Conservation (phyloP, 2,113 vertebrate genomes). For the Takifugu flavidus region DNA sequence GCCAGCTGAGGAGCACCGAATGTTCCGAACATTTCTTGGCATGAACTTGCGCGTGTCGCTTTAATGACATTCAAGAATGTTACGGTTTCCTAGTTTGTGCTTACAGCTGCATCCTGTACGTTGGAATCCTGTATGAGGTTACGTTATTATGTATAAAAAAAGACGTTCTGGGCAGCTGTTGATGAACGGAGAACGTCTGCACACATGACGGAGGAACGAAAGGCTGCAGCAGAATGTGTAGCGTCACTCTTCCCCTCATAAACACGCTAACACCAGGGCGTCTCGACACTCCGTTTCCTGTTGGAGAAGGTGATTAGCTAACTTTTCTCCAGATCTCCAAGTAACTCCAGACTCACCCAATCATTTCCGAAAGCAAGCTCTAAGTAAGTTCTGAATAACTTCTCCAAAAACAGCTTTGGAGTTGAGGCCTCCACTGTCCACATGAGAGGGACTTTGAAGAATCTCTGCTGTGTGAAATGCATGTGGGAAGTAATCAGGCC, state of each 20-base stretch:
- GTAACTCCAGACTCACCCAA: constrained; percentile 10
- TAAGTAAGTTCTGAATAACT: constrained; percentile 16
- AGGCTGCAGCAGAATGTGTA: background rate
- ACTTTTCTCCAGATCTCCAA: constrained; percentile 14
- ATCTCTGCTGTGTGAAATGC: too few species aligned
- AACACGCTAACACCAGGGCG: constrained; percentile 10
- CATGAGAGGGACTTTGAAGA: too few species aligned
- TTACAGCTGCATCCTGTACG: background rate
- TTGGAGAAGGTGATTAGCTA: constrained; percentile 16
- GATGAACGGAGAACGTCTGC: background rate
- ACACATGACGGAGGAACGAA: background rate
- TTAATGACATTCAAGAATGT: background rate
- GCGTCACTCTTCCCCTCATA: constrained; percentile 6
- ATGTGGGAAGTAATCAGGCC: too few species aligned
- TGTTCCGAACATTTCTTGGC: background rate
- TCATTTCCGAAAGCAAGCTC: constrained; percentile 14
- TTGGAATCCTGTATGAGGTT: background rate
- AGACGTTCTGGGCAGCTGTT: background rate
- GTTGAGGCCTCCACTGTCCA: too few species aligned
- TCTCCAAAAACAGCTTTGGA: too few species aligned
- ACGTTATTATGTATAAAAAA: background rate
- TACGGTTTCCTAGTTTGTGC: background rate
- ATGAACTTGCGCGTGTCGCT: background rate
- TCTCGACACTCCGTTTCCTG: constrained; percentile 1
- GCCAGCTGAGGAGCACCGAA: background rate